Base-by-base conservation (phyloP, 2,113 vertebrate genomes). In the Bagarius yarrelli region DNA sequence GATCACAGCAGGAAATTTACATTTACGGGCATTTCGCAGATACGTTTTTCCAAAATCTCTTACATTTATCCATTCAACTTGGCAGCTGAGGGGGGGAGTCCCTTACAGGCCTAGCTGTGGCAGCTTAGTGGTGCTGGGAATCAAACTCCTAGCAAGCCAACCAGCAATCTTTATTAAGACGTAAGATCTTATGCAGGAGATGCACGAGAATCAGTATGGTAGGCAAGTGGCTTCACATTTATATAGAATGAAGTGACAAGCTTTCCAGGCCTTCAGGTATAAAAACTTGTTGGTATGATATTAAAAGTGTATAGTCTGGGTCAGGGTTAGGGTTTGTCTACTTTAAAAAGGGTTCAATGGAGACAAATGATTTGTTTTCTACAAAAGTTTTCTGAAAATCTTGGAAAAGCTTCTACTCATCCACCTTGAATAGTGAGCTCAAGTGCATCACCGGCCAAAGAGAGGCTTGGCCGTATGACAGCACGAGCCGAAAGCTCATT, bases 401-500 rank as follows among this genome's bases (percentile, higher is more conserved):
- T 47, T 15, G 44, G 6, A 15, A n/a, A 67, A 75, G 32, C 71
- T 64, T 66, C 14, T 19, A 27, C 16, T 55, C 52, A 23, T 30
- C 27, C 60, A 52, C 47, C 25, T 53, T 52, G 50, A 55, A 47
- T 15, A 52, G 32, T 52, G 23, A 23, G 59, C 56, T 59, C 25
- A 72, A 50, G 73, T 70, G 40, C 73, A 61, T 75, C 78, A 8
- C 52, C 16, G 74, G 64, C 85, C 57, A 52, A 67, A 32, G 52
- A 73, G 71, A 18, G 57, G 32, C 47, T 81, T 80, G 83, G 81
- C 81, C 12, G 8, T 50, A 72, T 77, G 77, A 83, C 55, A 76
- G 78, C 59, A 27, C 57, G 50, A 63, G 63, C 55, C 14, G 59
- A 83, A 85, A 84, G 83, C 84, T 87, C 84, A 87, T 88, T 87